Evolutionary conservation across 2,797 vertebrate genomes (phyloP).

Genomic region (Bovichtus diacanthus): DNA sequence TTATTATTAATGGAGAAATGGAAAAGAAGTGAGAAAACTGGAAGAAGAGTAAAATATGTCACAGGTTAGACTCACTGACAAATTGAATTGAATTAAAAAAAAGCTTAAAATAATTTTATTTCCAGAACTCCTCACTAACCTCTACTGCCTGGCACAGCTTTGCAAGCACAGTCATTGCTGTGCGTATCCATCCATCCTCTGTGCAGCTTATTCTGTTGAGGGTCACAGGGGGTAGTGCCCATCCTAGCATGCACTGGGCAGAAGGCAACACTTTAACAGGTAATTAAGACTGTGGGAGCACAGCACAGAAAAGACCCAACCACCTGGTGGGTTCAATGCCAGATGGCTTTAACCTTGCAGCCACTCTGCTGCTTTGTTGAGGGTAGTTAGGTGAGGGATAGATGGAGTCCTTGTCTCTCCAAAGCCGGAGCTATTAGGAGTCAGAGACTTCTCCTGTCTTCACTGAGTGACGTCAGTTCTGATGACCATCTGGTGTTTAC

Average conservation of each 20-base stretch:
- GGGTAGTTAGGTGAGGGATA: not conserved
- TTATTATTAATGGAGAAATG: no score
- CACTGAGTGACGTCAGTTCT: not conserved
- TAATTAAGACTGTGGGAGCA: not conserved
- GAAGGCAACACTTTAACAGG: not conserved
- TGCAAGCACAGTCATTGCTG: not conserved
- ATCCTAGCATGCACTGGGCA: conserved; percentile 12
- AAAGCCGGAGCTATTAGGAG: not conserved
- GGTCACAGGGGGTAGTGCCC: not conserved
- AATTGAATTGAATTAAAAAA: no score
- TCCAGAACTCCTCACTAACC: not conserved
- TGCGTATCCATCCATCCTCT: not conserved
- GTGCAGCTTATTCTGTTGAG: conserved; percentile 1
- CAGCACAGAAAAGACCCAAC: not conserved
- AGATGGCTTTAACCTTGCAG: not conserved
- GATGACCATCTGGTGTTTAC: not conserved
- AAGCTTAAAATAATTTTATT: not conserved
- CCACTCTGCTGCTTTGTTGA: not conserved
- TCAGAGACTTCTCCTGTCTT: not conserved
- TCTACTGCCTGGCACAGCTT: not conserved
- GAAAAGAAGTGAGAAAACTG: no score
- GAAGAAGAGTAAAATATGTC: not conserved
- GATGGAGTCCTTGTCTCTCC: not conserved
- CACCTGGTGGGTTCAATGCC: conserved; percentile 2
- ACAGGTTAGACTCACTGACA: conserved; percentile 22